Percentiles rank a stretch among this genome's conserved stretches.
Evolutionary conservation across 2,797 vertebrate genomes (phyloP).

Genomic region (Cossypha polioptera): DNA sequence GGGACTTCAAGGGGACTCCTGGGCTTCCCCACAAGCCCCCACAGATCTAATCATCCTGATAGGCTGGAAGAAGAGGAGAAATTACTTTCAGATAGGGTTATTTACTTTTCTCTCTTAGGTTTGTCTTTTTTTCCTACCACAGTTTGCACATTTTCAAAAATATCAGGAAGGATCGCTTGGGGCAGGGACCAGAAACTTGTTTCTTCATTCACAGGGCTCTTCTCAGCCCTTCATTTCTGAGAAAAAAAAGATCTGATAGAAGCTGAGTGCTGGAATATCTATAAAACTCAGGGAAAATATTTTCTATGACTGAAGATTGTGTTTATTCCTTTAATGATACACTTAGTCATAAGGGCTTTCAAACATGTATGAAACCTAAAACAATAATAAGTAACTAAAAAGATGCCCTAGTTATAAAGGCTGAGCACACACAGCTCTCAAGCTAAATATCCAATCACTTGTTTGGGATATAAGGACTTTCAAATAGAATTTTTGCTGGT

Average conservation of each 20-base stretch:
- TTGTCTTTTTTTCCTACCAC: background rate
- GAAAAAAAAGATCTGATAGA: background rate
- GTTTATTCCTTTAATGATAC: background rate
- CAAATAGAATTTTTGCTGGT: background rate
- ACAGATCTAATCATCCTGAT: background rate
- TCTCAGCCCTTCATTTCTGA: background rate
- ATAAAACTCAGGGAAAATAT: background rate
- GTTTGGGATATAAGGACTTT: background rate
- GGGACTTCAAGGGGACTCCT: background rate
- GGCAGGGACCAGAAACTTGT: background rate
- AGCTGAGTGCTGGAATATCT: background rate
- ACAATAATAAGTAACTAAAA: background rate
- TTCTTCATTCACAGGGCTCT: background rate
- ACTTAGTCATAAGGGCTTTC: background rate
- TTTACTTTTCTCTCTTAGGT: background rate
- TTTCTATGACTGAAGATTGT: background rate
- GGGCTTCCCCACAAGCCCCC: background rate
- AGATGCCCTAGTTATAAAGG: background rate
- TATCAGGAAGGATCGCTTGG: background rate
- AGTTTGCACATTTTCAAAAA: background rate
- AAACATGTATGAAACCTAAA: background rate
- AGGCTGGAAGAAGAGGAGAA: background rate
- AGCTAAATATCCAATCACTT: background rate
- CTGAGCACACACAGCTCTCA: background rate
- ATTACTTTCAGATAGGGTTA: background rate